These are phyloP conservation scores for Ceratothoa steindachneri DNA, from an alignment of 2,888 invertebrate species.

Conservation along the genomic window DNA sequence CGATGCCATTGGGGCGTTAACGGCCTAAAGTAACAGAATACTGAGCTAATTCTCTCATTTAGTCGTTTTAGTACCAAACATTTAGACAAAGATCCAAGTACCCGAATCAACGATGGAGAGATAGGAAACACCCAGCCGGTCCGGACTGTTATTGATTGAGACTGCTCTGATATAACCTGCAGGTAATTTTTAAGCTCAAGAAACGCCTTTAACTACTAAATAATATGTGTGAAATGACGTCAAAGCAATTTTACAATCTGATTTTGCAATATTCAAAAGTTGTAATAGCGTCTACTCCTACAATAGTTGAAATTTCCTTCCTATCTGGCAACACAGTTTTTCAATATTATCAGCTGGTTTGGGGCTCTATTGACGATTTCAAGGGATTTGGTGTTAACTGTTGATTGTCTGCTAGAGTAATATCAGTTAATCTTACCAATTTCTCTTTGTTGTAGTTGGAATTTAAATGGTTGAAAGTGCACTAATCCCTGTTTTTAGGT, in stretches of 20 bases:
- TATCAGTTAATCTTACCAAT: not conserved
- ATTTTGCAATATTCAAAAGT: no score
- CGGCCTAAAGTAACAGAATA: no score
- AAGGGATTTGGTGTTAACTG: not conserved
- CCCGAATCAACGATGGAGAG: not conserved
- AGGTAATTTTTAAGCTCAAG: not conserved
- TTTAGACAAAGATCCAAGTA: not conserved
- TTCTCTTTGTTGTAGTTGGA: no score
- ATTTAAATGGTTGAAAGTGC: no score
- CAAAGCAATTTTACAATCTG: no score
- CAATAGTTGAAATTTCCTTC: not conserved
- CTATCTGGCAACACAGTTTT: not conserved
- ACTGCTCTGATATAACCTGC: not conserved
- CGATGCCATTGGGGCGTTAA: no score
- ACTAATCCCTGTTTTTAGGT: no score
- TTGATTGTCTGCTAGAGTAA: not conserved
- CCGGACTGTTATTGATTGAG: not conserved
- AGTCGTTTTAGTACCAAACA: no score
- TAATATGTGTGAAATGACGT: no score
- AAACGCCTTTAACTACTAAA: no score
- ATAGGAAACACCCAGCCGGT: not conserved
- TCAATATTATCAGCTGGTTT: not conserved
- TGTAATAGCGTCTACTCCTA: no score
- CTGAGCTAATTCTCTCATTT: no score
- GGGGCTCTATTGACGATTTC: not conserved